A percentile compares a stretch with the other conserved stretches of the same genome.
Conservation (phyloP, 2,113 vertebrate species). For the Rhynchomys soricoides region DNA sequence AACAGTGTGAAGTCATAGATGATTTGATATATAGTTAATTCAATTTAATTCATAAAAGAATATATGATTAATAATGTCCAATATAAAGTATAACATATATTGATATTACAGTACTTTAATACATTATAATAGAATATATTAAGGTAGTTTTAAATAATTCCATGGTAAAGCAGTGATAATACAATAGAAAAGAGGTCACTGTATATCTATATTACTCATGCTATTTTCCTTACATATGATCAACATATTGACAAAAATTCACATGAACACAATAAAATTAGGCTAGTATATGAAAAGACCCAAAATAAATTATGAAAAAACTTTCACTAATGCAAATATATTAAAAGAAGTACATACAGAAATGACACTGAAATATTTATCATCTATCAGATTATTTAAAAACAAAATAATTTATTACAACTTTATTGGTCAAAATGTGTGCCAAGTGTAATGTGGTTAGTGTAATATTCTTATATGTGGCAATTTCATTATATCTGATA, state of each 20-base stretch:
- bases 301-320: neutral
- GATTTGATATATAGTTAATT: neutral
- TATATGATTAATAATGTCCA: too few species aligned
- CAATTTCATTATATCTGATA: neutral
- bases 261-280: neutral
- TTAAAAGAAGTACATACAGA: neutral
- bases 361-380: neutral
- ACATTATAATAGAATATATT: too few species aligned
- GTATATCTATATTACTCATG: too few species aligned
- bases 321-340: neutral
- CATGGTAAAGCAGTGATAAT: too few species aligned
- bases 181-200: too few species aligned
- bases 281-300: neutral
- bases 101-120: too few species aligned
- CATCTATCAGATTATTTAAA: neutral
- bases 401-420: neutral
- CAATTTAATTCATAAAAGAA: neutral
- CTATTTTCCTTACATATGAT: too few species aligned
- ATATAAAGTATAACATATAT: too few species aligned
- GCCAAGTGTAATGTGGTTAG: neutral
- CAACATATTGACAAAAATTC: neutral
- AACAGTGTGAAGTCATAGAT: neutral
- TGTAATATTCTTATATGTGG: neutral
- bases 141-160: too few species aligned
- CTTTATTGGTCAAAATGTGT: neutral